Base-by-base conservation (phyloP, 1,140 invertebrate species). In the Plodia interpunctella region DNA sequence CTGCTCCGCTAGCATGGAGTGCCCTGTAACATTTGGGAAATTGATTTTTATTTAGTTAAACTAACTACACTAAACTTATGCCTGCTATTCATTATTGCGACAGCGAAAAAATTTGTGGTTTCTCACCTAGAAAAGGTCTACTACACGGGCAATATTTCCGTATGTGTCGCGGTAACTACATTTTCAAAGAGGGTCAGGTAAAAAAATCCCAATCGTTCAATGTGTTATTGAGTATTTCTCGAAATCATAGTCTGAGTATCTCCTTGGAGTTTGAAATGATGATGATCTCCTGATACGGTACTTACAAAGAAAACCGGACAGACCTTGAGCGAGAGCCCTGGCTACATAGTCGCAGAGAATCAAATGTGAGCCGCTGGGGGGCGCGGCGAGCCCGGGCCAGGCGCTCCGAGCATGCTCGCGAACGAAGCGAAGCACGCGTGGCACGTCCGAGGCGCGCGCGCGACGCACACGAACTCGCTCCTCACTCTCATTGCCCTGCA, bases 1-100 rank as follows among this genome's bases (percentile, higher is more conserved):
- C 56, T 83, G 83, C 25, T 88, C 86, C 0, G 81, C 86, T 59
- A 88, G 15, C 83, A 88, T 80, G 8, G 86, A 80, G 60, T 88
- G 86, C 9, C 86, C 86, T 88, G 65, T 10, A 1, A 6, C 6
- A 32, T 32, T 32, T 32, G 2, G 2, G 1, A 2, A 44, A 44
- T 44, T n/a, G n/a, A n/a, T n/a, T n/a, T n/a, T n/a, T n/a, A n/a
- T n/a, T n/a, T n/a, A n/a, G n/a, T n/a, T n/a, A n/a, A n/a, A n/a
- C n/a, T n/a, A n/a, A n/a, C n/a, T n/a, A n/a, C n/a, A n/a, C n/a
- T n/a, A n/a, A n/a, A n/a, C n/a, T n/a, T n/a, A n/a, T n/a, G n/a
- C n/a, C n/a, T n/a, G n/a, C n/a, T n/a, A n/a, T n/a, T n/a, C n/a
- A n/a, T n/a, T n/a, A n/a, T n/a, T n/a, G n/a, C n/a, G n/a, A n/a